phyloP scores from a whole-genome alignment of 2,113 vertebrate species.

The Merops nubicus region DNA sequence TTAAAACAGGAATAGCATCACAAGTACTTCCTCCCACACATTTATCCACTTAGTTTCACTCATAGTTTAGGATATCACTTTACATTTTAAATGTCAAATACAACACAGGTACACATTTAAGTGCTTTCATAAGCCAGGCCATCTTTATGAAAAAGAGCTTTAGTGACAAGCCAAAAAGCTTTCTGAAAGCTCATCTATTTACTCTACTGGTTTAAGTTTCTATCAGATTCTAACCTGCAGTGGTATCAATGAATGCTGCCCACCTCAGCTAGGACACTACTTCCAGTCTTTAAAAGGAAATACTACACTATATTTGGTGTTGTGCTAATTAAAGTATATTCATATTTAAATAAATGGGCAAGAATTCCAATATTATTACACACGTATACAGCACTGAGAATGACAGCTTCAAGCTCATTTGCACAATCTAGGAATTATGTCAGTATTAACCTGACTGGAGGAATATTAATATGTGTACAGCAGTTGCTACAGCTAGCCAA shows the following conservation, averaged over 20 bases:
- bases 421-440: neutral
- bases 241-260: neutral
- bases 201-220: neutral
- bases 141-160: neutral
- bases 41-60: neutral
- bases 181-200: neutral
- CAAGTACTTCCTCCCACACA: neutral
- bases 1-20: neutral
- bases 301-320: neutral
- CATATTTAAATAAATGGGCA: neutral
- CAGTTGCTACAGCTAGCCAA: neutral
- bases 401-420: neutral
- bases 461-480: neutral
- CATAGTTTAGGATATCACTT: neutral
- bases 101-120: neutral
- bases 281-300: neutral
- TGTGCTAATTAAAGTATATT: neutral
- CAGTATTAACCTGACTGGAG: neutral
- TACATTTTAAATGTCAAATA: neutral
- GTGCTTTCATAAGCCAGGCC: neutral
- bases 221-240: neutral
- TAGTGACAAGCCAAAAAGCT: fast-evolving
- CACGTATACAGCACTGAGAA: neutral
- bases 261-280: neutral
- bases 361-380: neutral